phyloP scores from a whole-genome alignment of 2,888 invertebrate species.

The Xiphydria camelus region DNA sequence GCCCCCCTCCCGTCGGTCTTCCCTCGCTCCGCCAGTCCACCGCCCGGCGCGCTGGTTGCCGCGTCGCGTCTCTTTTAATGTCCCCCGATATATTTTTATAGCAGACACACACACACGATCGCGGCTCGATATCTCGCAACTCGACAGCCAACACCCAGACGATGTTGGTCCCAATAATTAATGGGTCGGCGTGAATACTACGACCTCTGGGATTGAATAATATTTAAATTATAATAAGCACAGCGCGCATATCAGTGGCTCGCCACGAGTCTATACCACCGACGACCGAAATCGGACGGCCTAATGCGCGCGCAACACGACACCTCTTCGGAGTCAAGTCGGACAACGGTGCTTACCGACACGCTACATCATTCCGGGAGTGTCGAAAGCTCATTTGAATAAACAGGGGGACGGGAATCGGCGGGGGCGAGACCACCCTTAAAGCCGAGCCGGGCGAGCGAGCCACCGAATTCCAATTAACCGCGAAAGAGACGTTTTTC shows the following conservation, averaged over 20 bases:
- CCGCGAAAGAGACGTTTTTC: background rate
- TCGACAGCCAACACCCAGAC: background rate
- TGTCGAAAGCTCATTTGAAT: conserved; percentile 36
- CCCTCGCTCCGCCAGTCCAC: background rate
- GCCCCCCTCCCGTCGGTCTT: background rate
- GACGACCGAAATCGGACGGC: conserved; percentile 16
- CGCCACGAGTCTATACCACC: conserved; percentile 8
- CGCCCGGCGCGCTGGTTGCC: too few species aligned
- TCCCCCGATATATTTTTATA: too few species aligned
- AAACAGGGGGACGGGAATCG: conserved; percentile 19
- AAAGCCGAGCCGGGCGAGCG: background rate
- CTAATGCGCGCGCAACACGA: conserved; percentile 27
- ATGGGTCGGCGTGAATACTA: conserved; percentile 5
- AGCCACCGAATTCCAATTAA: conserved; percentile 3
- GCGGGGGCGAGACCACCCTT: conserved; percentile 13
- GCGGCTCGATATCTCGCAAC: background rate
- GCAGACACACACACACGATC: too few species aligned
- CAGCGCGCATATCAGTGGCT: conserved; percentile 12
- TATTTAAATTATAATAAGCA: conserved; percentile 23
- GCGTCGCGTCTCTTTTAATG: too few species aligned
- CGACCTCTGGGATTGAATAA: conserved; percentile 13
- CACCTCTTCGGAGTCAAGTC: conserved; percentile 17
- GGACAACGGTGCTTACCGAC: conserved; percentile 19
- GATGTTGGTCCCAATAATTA: background rate
- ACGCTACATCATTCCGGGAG: conserved; percentile 24